phyloP scores from a whole-genome alignment of 2,113 vertebrate species.

The Puffinus mauretanicus region DNA sequence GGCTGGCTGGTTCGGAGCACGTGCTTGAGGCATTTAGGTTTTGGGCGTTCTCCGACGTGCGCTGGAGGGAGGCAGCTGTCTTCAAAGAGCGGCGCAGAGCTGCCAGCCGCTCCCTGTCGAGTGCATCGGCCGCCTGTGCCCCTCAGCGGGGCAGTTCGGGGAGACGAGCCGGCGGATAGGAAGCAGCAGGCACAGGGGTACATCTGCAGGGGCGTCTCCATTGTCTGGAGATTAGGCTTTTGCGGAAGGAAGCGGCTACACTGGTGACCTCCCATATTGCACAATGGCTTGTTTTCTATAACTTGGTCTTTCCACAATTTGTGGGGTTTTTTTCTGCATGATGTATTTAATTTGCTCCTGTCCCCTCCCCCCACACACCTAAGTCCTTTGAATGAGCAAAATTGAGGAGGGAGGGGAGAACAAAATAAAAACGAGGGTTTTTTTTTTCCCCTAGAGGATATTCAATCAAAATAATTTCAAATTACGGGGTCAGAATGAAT shows the following conservation, averaged over 20 bases:
- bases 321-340: background rate
- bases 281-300: background rate
- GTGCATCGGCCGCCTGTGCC: background rate
- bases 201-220: background rate
- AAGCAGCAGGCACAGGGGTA: background rate
- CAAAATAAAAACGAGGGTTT: background rate
- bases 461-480: slow-evolving; percentile 68
- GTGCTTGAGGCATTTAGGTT: background rate
- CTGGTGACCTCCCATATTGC: background rate
- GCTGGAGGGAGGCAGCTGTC: background rate
- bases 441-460: background rate
- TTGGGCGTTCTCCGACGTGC: background rate
- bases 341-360: background rate
- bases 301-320: background rate
- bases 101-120: background rate
- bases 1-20: background rate
- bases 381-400: slow-evolving; percentile 15
- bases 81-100: background rate
- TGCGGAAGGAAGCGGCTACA: background rate
- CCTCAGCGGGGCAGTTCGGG: background rate
- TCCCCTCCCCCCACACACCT: background rate
- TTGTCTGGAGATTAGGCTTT: background rate
- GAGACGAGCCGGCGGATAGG: background rate
- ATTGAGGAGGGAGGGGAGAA: background rate
- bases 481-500: slow-evolving; percentile 65